These are phyloP conservation scores for Deilephila elpenor DNA, from an alignment of 2,888 invertebrate species.

Conservation along the genomic window DNA sequence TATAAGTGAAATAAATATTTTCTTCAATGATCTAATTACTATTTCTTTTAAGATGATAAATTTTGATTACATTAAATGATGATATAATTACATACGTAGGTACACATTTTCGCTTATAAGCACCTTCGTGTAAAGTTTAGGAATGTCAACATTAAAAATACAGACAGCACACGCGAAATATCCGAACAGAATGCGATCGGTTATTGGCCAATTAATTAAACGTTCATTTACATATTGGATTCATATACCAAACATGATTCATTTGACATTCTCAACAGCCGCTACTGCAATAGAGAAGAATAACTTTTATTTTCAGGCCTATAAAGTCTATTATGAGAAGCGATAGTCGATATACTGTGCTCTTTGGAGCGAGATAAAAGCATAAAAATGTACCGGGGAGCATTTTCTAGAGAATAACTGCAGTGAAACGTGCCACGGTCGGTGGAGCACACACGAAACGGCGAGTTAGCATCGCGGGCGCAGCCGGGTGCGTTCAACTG, in stretches of 20 bases:
- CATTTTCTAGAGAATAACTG: constrained; percentile 81
- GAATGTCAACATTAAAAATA: constrained; percentile 1
- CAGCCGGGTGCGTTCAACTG: constrained; percentile 36
- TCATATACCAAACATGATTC: constrained; percentile 40
- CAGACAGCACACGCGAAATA: constrained; percentile 16
- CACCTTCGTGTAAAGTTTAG: not conserved
- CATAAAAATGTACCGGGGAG: constrained; percentile 74
- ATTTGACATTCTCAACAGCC: constrained; percentile 31
- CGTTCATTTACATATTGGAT: constrained; percentile 45
- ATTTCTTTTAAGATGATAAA: not conserved
- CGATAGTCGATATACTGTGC: constrained; percentile 49
- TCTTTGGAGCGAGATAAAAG: constrained; percentile 73
- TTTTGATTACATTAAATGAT: not conserved
- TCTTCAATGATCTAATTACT: too few relatives aligned
- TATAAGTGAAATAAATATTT: too few relatives aligned
- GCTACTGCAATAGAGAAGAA: constrained; percentile 42
- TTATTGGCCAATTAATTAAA: constrained; percentile 21
- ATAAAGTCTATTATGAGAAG: constrained; percentile 59
- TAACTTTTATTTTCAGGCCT: constrained; percentile 71
- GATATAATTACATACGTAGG: too few relatives aligned
- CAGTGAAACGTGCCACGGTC: constrained; percentile 81
- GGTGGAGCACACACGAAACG: constrained; percentile 61
- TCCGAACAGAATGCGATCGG: not conserved
- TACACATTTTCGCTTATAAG: too few relatives aligned
- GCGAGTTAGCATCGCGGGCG: constrained; percentile 42